Evolutionary conservation across 2,888 invertebrate species (phyloP), one percentile per base, ranked within the genome.

Genomic region (Thymelicus sylvestris): DNA sequence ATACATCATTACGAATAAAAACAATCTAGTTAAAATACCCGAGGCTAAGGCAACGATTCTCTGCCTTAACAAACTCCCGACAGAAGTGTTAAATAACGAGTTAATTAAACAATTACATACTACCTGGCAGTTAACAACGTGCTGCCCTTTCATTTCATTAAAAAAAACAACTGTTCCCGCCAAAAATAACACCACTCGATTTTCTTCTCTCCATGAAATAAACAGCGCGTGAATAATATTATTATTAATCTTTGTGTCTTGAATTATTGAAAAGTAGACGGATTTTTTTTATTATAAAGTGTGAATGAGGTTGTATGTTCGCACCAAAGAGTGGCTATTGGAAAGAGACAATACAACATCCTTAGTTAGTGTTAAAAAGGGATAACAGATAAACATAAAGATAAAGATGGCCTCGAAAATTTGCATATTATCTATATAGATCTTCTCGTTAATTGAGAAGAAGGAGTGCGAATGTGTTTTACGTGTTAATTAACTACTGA

Each of bases 401-500:
- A 19, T 19, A 19, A 19, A 85, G 74, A 88, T 84, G 84, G 75
- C 77, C 76, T 80, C 76, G 75, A 80, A 83, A 84, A 89, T 87
- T 89, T 84, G 81, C 88, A 87, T 89, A 80, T 87, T 86, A 90
- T 91, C 89, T 85, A 81, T 81, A 82, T 79, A 81, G 82, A 90
- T 91, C 88, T 86, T 83, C 77, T 74, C 77, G 80, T 88, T 90
- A 92, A 91, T 90, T 91, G 88, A 19, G 19, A 19, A 84, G 85
- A 84, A 84, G 85, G 80, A 85, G 84, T 85, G 86, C 82, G 85
- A 87, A 87, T 85, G 82, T 82, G 82, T 85, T 85, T 83, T 82
- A 80, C 79, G 80, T 80, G 79, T 88, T 91, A 90, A 91, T 92
- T 92, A 91, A 79, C 73, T 74, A 78, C 83, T 92, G 92, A 93